phyloP scores from a whole-genome alignment of 2,888 invertebrate genomes.

The Leucophenga montana region DNA sequence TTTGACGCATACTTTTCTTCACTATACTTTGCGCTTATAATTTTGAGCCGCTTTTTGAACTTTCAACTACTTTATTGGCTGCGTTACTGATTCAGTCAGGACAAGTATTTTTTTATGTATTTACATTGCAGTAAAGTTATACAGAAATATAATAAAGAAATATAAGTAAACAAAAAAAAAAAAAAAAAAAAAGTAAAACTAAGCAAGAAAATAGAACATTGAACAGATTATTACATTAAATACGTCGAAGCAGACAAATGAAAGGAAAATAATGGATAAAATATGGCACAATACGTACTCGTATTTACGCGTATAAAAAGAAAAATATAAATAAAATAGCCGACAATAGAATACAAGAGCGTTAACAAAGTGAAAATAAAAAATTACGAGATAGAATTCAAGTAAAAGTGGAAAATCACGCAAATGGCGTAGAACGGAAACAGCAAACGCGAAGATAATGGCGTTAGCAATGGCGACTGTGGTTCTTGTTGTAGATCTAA shows the following conservation, averaged over 20 bases:
- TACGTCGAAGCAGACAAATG: neutral
- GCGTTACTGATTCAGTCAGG: too few species aligned
- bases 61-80: too few species aligned
- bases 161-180: neutral
- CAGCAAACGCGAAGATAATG: neutral
- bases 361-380: conserved; percentile 39
- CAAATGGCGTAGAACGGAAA: conserved; percentile 22
- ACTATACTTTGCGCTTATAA: too few species aligned
- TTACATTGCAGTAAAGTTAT: too few species aligned
- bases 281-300: too few species aligned
- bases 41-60: too few species aligned
- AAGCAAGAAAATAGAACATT: conserved; percentile 43
- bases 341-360: conserved; percentile 50
- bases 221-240: conserved; percentile 23
- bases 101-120: too few species aligned
- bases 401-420: conserved; percentile 54
- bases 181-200: conserved; percentile 21
- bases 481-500: too few species aligned
- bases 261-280: neutral
- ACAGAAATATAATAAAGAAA: too few species aligned
- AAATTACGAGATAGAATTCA: conserved; percentile 36
- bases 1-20: too few species aligned
- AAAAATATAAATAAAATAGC: conserved; percentile 10
- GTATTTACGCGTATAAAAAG: neutral
- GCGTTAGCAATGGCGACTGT: too few species aligned